Base-by-base conservation (phyloP, 92 coral and sea anemone species). In the Heteractis magnifica region DNA sequence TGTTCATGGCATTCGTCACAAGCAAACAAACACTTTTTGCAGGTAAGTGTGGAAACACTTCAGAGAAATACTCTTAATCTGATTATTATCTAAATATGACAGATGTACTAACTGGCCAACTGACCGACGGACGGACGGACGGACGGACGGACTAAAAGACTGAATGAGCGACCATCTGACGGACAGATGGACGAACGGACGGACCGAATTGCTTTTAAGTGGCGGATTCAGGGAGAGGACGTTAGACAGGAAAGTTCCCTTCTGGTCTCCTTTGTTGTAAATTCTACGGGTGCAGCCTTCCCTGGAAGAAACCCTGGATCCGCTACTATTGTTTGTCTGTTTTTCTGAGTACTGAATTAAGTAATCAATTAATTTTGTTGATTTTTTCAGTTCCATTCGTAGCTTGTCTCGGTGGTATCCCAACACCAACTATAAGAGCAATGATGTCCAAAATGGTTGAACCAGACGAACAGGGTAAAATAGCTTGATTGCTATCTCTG, bases 381-480 rank as follows among this genome's bases (percentile, higher is more conserved):
- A 0, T 58, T 58, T 58, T 70, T 62, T 65, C 76, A 96, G 99
- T 96, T 49, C 99, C 99, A 13, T 87, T 96, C 15, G 85, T 92
- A 51, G 99, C 94, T 8, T 96, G 99, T 56, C 94, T 96, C 26
- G 97, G 98, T 19, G 99, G 99, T 52, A 92, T 96, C 53, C 98
- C 99, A 0, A 94, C 99, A 4, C 99, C 99, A 16, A 91, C 92
- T 56, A 86, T 96, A 60, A 93, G 99, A 56, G 98, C 99, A 14
- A 96, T 94, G 98, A 94, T 96, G 99, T 96, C 99, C 44, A 94
- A 94, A 72, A 92, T 94, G 88, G 99, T 94, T 34, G 93, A 90
- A 26, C 71, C 92, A 0, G 94, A 86, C 79, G 99, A 93, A 87
- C 99, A 96, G 85, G 99, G 98, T 95, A 73, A 56, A 74, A n/a